These are phyloP conservation scores for Serranus cabrilla DNA, from an alignment of 2,797 vertebrate species.

Conservation along the genomic window DNA sequence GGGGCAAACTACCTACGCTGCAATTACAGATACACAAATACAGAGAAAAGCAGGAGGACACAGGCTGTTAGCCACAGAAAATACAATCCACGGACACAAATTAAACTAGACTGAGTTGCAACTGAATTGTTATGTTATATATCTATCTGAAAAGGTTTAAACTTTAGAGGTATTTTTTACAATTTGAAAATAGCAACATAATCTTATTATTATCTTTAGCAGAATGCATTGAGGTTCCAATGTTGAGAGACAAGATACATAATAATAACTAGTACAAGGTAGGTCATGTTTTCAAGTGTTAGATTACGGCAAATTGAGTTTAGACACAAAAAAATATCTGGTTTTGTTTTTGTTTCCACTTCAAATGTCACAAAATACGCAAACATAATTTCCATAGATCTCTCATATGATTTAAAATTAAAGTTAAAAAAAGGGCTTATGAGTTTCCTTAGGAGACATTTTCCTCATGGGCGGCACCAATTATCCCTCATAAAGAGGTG, in stretches of 20 bases:
- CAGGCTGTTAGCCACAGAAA: slow-evolving; percentile 40
- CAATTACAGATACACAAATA: slow-evolving; percentile 53
- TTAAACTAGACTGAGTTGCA: slow-evolving; percentile 29
- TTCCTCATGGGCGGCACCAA: slow-evolving; percentile 19
- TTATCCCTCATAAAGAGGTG: slow-evolving; percentile 12
- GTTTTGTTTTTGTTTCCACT: slow-evolving; percentile 10
- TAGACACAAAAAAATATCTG: background rate
- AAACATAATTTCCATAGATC: background rate
- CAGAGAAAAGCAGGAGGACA: slow-evolving; percentile 38
- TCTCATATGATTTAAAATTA: background rate
- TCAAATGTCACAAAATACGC: slow-evolving; percentile 2
- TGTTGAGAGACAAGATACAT: slow-evolving; percentile 18
- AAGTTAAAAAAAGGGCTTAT: background rate
- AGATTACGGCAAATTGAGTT: slow-evolving; percentile 15
- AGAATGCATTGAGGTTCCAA: slow-evolving; percentile 37
- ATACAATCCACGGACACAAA: slow-evolving; percentile 44
- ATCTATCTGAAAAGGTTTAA: slow-evolving; percentile 5
- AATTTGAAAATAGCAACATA: slow-evolving; percentile 11
- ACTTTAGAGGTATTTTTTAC: slow-evolving; percentile 14
- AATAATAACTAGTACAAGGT: slow-evolving; percentile 12
- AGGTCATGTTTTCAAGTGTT: slow-evolving; percentile 23
- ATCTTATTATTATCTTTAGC: slow-evolving; percentile 13
- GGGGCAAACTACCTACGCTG: slow-evolving; percentile 40
- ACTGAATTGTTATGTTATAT: slow-evolving; percentile 1
- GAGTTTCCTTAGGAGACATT: slow-evolving; percentile 21